A percentile compares a stretch with the other conserved stretches of the same genome.
These are phyloP conservation scores for Danionella cerebrum DNA, from an alignment of 2,113 vertebrate species.

Conservation along the genomic window DNA sequence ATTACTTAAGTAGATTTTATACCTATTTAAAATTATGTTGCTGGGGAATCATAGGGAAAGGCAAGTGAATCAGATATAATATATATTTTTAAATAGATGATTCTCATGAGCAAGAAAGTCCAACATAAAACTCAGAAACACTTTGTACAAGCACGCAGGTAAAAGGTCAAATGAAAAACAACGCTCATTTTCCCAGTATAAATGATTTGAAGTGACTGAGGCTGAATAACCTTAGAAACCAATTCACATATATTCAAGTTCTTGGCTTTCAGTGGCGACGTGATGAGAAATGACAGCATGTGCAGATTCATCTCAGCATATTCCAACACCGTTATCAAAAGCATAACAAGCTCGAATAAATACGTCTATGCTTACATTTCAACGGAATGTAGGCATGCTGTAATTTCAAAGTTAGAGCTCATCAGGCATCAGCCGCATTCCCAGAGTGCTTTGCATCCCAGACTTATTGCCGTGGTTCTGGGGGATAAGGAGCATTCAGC, in stretches of 20 bases:
- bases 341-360: neutral
- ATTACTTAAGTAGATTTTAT: too few relatives aligned
- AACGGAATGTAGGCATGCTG: neutral
- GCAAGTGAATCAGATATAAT: too few relatives aligned
- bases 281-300: neutral
- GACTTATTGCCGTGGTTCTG: constrained; percentile 28
- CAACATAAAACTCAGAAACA: neutral
- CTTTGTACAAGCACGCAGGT: neutral
- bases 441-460: constrained; percentile 22
- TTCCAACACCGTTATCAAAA: neutral
- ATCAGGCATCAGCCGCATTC: constrained; percentile 22
- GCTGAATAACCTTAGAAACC: constrained; percentile 2
- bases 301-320: neutral
- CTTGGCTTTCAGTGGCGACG: neutral
- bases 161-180: neutral
- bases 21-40: too few relatives aligned
- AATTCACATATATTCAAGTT: neutral
- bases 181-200: neutral
- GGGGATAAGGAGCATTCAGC: constrained; percentile 33
- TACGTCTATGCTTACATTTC: neutral
- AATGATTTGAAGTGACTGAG: neutral
- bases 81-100: too few relatives aligned
- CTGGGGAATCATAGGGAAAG: too few relatives aligned
- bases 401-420: constrained; percentile 17
- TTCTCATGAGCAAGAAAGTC: neutral